phyloP scores from a whole-genome alignment of 2,888 invertebrate species.

The Drosophila prostipennis region DNA sequence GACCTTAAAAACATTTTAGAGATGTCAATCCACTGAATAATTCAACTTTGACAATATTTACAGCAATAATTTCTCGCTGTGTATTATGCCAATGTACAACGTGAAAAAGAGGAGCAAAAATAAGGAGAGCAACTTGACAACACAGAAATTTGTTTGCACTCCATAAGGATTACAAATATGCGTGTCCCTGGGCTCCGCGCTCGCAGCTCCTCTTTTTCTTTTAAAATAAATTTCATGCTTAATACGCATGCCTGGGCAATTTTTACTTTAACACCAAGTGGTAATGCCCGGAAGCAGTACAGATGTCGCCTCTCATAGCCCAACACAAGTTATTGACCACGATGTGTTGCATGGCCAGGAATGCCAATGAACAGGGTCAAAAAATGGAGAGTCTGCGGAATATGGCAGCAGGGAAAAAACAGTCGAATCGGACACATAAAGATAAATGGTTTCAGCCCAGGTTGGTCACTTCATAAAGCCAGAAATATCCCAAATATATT shows the following conservation, averaged over 20 bases:
- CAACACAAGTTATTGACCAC: constrained; percentile 33
- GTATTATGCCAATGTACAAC: constrained; percentile 7
- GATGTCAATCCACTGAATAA: neutral
- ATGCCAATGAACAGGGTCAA: constrained; percentile 20
- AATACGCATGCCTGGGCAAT: constrained; percentile 75
- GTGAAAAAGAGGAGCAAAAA: constrained; percentile 40
- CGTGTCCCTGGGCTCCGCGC: constrained; percentile 25
- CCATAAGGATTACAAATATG: constrained; percentile 77
- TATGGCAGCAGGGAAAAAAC: neutral
- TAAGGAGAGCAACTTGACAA: constrained; percentile 58
- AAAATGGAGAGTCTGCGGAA: constrained; percentile 1
- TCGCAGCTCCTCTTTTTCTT: constrained; percentile 18
- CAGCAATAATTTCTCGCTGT: neutral
- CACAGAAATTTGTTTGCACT: constrained; percentile 79
- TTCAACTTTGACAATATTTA: neutral
- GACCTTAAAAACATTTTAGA: neutral
- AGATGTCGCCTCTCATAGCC: constrained; percentile 62
- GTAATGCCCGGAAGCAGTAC: constrained; percentile 75
- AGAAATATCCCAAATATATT: neutral
- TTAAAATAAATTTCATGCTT: constrained; percentile 78
- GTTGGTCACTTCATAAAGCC: neutral
- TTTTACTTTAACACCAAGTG: constrained; percentile 75
- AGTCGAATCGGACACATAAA: constrained; percentile 4
- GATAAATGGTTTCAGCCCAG: neutral
- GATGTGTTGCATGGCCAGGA: constrained; percentile 6